Base-by-base conservation (phyloP, 2,888 invertebrate species). In the Calliopum simillimum region DNA sequence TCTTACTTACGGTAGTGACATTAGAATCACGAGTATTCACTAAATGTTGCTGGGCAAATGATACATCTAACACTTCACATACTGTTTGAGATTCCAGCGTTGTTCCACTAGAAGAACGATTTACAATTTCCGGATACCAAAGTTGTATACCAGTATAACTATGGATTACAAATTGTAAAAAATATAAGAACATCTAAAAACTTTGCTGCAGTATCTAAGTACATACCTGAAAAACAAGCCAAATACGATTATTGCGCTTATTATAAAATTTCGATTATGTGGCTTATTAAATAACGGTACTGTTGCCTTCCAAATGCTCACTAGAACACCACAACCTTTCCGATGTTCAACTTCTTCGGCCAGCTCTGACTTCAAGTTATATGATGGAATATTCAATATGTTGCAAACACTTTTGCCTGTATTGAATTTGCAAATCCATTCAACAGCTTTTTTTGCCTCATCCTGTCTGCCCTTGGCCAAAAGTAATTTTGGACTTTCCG, bases 81-180 rank as follows among this genome's bases (percentile, higher is more conserved):
- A 84, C 79, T 0, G 81, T 79, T 14, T 71, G 72, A 0, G 63
- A 65, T 14, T 71, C 72, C 14, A 55, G 70, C 0, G 70, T 23
- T 4, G 14, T 13, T 14, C 73, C 69, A 2, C 71, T 76, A 0
- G 82, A 77, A 0, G 82, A 79, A 25, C 82, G 81, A 66, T 85
- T 85, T 0, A 82, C 81, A 65, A 85, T 86, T 73, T 85, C 86
- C 0, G 85, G 84, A 75, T 81, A 85, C 85, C 86, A 85, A 47
- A 85, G 68, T 47, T 84, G 83, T 80, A 85, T 80, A 21, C 85
- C 85, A 47, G 79, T 80, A 3, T 84, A 84, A 11, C 84, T 85
- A 16, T 23, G 55, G 58, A 62, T 14, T 16, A 44, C 16, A 53
- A 58, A 49, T 3, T 53, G 68, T 16, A 55, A 2, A 2, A 8